Evolutionary conservation across 1,140 invertebrate genomes (phyloP), one percentile per base, ranked within the genome.

Genomic region (Papilio polyxenes): DNA sequence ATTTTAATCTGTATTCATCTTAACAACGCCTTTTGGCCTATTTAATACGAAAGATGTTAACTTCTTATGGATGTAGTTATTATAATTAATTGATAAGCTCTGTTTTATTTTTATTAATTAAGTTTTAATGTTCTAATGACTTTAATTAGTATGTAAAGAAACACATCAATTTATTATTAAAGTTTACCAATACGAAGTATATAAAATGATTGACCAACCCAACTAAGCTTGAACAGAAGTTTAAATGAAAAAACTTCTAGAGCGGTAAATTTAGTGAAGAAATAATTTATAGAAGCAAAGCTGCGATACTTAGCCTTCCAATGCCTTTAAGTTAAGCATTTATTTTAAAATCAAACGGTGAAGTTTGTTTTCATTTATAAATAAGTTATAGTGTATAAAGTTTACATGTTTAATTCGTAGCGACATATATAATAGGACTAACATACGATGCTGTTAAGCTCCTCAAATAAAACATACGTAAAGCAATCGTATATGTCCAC

Each of bases 231-330:
- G 23, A 37, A 72, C 65, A 72, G 65, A 72, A 72, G 65, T 72
- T 72, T 37, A 72, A 72, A 72, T 72, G 65, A 72, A 72, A 72
- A 72, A 72, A 72, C 65, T 72, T 72, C 65, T 72, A 72, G 65
- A 72, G 65, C 65, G 65, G 65, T 72, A 72, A 72, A 72, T 72
- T 40, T 37, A 72, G 65, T 23, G 37, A 72, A 72, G 65, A 72
- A 72, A 72, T 72, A 72, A 72, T 4, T 72, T 72, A 72, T 72
- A 31, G 65, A 72, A 72, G 65, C 65, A 40, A 72, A 37, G 65
- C 65, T 72, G 31, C 65, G 65, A 72, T 72, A 72, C 65, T 72
- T 37, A 40, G 65, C 23, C 31, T 40, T 72, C 65, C 65, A 72
- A 72, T 72, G 65, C 31, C 6, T 72, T 72, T 72, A 40, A 72